phyloP scores from a whole-genome alignment of 2,797 vertebrate genomes.

The Ceyx erithaca region DNA sequence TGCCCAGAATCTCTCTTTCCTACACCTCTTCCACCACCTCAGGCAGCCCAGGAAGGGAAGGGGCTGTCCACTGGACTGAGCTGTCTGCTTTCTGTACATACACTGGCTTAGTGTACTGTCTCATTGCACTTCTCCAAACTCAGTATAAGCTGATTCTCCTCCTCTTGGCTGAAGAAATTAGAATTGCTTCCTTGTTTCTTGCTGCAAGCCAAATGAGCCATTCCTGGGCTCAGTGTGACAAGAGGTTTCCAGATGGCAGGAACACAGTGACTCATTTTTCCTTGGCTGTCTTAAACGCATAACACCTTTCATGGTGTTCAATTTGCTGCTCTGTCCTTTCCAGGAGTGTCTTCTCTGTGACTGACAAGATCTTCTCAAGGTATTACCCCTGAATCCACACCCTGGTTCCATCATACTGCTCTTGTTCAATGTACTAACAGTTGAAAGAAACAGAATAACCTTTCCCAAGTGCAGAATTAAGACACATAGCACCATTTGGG shows the following conservation, averaged over 20 bases:
- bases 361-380: background rate
- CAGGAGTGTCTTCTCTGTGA: background rate
- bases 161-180: background rate
- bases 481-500: background rate
- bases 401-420: background rate
- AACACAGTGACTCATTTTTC: background rate
- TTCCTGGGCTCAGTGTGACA: background rate
- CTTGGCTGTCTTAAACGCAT: background rate
- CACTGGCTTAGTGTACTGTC: background rate
- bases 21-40: background rate
- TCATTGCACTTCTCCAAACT: background rate
- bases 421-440: background rate
- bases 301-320: background rate
- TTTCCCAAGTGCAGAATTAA: accelerated
- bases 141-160: background rate
- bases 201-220: background rate
- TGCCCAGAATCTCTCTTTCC: background rate
- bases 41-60: background rate
- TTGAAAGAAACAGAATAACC: background rate
- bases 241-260: background rate
- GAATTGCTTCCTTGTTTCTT: background rate
- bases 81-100: background rate
- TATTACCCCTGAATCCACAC: background rate
- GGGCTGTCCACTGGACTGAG: background rate
- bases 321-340: background rate